phyloP scores from a whole-genome alignment of 2,113 vertebrate genomes.

The Pampusana beccarii region DNA sequence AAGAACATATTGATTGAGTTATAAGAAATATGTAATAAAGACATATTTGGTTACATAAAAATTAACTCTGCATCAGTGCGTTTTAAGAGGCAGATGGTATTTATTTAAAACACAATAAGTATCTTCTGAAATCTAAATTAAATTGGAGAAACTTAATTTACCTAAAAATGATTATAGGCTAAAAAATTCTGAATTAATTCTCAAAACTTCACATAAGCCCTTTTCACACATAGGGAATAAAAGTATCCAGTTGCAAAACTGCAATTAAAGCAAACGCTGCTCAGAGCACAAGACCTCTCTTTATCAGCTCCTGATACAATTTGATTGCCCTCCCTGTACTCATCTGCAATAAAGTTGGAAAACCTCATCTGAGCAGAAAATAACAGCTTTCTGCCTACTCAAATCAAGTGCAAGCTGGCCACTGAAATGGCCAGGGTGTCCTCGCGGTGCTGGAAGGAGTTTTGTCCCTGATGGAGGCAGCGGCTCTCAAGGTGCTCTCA shows the following conservation, averaged over 20 bases:
- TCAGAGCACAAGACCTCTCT: neutral
- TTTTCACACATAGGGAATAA: conserved; percentile 1
- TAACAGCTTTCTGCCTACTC: neutral
- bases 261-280: neutral
- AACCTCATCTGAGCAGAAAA: conserved; percentile 12
- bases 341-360: conserved; percentile 6
- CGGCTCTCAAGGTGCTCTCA: conserved; percentile 41
- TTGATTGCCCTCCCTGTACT: neutral
- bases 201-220: neutral
- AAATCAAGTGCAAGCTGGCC: neutral
- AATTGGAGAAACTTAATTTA: conserved; percentile 74
- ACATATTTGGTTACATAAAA: conserved; percentile 78
- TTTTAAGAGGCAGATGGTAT: conserved; percentile 79
- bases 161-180: conserved; percentile 54
- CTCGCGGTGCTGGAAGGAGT: neutral
- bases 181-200: conserved; percentile 46
- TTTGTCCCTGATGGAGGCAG: neutral
- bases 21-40: conserved; percentile 73
- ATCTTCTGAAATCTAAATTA: conserved; percentile 80
- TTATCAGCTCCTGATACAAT: conserved; percentile 3
- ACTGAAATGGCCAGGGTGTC: neutral
- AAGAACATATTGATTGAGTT: conserved; percentile 79
- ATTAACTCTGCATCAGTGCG: conserved; percentile 72
- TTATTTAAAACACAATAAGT: conserved; percentile 77
- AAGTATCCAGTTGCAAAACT: conserved; percentile 5